phyloP scores from a whole-genome alignment of 2,888 invertebrate species.

The Volucella inflata region DNA sequence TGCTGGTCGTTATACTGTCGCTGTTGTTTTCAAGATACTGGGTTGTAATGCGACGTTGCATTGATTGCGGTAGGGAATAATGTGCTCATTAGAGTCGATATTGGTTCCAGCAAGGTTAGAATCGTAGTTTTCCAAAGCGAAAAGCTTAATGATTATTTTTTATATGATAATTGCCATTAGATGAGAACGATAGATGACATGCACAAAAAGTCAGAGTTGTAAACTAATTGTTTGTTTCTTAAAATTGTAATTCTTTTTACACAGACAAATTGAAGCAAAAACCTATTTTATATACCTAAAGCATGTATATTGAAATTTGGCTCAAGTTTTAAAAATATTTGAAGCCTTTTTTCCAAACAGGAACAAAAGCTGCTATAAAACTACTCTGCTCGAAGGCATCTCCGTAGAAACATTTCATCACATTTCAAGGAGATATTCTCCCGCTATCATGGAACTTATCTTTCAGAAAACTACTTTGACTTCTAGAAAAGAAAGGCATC shows the following conservation, averaged over 20 bases:
- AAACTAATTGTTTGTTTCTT: not conserved
- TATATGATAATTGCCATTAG: constrained; percentile 63
- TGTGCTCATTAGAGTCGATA: constrained; percentile 70
- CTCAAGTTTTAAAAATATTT: too few species aligned
- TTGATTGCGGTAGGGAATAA: constrained; percentile 29
- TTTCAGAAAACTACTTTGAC: too few species aligned
- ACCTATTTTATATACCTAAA: too few species aligned
- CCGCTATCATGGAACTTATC: too few species aligned
- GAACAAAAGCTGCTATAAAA: too few species aligned
- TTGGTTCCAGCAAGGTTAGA: constrained; percentile 64
- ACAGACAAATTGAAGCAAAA: too few species aligned
- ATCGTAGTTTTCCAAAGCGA: constrained; percentile 60
- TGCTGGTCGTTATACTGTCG: not conserved
- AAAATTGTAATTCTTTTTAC: not conserved
- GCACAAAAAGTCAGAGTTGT: not conserved
- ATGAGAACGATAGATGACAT: constrained; percentile 11
- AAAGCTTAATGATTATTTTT: constrained; percentile 59
- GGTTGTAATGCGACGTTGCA: not conserved
- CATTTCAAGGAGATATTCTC: too few species aligned
- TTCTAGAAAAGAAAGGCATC: too few species aligned
- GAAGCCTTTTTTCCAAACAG: too few species aligned
- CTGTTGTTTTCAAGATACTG: not conserved
- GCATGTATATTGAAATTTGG: too few species aligned
- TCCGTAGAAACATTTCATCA: too few species aligned
- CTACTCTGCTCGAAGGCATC: too few species aligned